Evolutionary conservation across 2,113 vertebrate genomes (phyloP).

Genomic region (Phodopus roborovskii): DNA sequence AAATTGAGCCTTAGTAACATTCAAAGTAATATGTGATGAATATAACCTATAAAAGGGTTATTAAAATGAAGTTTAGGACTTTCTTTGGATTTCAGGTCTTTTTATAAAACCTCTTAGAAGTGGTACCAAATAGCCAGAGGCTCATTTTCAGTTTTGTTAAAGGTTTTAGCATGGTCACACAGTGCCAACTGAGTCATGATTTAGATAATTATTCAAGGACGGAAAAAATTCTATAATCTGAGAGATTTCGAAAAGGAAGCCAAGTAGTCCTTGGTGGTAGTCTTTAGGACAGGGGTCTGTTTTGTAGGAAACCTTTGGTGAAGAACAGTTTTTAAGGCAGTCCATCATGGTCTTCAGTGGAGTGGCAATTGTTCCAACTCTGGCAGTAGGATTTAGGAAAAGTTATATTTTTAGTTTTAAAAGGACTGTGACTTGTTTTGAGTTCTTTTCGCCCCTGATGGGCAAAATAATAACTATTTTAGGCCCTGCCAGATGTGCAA

Average conservation of each 20-base stretch:
- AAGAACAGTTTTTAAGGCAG: constrained; percentile 10
- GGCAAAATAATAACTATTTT: not conserved
- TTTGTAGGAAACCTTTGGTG: not conserved
- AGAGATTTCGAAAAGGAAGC: not conserved
- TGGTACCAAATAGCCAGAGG: not conserved
- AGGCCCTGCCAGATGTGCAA: not conserved
- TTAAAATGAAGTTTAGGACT: not conserved
- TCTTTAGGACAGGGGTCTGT: not conserved
- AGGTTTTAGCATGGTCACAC: not conserved
- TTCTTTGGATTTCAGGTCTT: not conserved
- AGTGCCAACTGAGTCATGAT: not conserved
- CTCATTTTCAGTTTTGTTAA: not conserved
- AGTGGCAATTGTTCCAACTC: not conserved
- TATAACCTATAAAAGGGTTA: not conserved
- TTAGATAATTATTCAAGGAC: not conserved
- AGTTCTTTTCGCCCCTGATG: not conserved
- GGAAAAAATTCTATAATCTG: not conserved
- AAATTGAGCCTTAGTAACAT: not conserved
- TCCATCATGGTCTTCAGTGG: not conserved
- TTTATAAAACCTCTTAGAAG: not conserved
- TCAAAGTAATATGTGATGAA: not conserved
- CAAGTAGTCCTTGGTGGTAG: not conserved
- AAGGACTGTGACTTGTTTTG: not conserved
- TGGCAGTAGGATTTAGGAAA: constrained; percentile 19
- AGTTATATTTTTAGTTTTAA: not conserved